These are phyloP conservation scores for Lagria hirta DNA, from an alignment of 2,888 invertebrate species.

Conservation along the genomic window DNA sequence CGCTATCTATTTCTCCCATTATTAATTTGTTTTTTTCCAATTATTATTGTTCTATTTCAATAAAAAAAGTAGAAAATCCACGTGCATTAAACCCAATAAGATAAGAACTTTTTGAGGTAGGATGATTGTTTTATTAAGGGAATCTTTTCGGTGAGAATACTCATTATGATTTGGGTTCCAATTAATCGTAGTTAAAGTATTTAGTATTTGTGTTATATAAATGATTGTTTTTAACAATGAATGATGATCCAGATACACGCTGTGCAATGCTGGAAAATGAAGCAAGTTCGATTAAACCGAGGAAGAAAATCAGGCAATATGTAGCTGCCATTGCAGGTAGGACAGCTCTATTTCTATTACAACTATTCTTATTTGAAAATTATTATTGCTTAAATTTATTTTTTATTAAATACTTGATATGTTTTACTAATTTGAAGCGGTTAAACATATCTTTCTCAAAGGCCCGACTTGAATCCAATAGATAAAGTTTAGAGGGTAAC, in stretches of 20 bases:
- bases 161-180: slow-evolving; percentile 14
- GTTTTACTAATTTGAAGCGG: slow-evolving; percentile 1
- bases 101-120: slow-evolving; percentile 18
- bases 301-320: slow-evolving; percentile 31
- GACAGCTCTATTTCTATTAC: neutral
- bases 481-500: no score
- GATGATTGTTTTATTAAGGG: slow-evolving; percentile 15
- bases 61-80: slow-evolving; percentile 10
- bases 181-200: slow-evolving; percentile 5
- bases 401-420: neutral
- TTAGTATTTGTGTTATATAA: slow-evolving; percentile 2
- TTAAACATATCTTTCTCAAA: no score
- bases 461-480: no score
- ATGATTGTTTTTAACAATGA: slow-evolving; percentile 12
- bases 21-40: slow-evolving; percentile 1
- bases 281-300: slow-evolving; percentile 2
- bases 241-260: slow-evolving; percentile 16
- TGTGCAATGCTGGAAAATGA: slow-evolving; percentile 26
- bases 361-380: neutral
- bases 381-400: neutral
- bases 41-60: slow-evolving; percentile 14
- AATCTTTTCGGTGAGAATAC: slow-evolving; percentile 4
- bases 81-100: slow-evolving; percentile 13
- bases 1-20: neutral
- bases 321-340: slow-evolving; percentile 34